Evolutionary conservation across 2,113 vertebrate genomes (phyloP).

Genomic region (Himantopus leucocephalus): DNA sequence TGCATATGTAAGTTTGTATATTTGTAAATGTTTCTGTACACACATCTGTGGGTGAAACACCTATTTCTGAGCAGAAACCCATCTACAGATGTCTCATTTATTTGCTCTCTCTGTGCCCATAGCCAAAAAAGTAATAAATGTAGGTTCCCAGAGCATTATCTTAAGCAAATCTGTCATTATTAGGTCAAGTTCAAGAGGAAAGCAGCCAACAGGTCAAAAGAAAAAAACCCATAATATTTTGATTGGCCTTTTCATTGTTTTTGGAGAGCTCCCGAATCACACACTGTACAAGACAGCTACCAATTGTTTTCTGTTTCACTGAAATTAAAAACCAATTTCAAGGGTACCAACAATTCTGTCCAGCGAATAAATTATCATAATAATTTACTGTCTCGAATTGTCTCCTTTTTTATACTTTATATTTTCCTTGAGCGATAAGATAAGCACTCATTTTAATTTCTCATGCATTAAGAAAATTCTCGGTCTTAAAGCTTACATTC

Average conservation of each 20-base stretch:
- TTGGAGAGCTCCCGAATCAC: not conserved
- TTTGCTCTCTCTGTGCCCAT: not conserved
- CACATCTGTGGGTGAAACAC: not conserved
- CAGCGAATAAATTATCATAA: not conserved
- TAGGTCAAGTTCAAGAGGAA: not conserved
- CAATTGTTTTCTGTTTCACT: not conserved
- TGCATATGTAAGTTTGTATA: not conserved
- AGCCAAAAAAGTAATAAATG: not conserved
- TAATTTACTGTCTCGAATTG: not conserved
- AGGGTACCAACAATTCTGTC: not conserved
- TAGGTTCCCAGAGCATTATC: not conserved
- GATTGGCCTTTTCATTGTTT: not conserved
- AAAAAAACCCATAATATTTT: not conserved
- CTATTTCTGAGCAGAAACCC: not conserved
- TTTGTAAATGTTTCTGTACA: not conserved
- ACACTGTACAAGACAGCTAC: not conserved
- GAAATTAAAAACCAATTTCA: not conserved
- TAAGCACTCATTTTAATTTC: not conserved
- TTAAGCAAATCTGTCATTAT: not conserved
- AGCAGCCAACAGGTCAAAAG: not conserved
- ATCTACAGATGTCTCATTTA: not conserved
- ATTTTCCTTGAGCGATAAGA: not conserved
- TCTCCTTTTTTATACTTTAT: not conserved
- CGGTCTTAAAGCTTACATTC: not conserved
- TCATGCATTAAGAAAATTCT: not conserved